A percentile compares a stretch with the other conserved stretches of the same genome.
These are phyloP conservation scores for Cheilosia soror DNA, from an alignment of 2,888 invertebrate genomes.

Conservation along the genomic window DNA sequence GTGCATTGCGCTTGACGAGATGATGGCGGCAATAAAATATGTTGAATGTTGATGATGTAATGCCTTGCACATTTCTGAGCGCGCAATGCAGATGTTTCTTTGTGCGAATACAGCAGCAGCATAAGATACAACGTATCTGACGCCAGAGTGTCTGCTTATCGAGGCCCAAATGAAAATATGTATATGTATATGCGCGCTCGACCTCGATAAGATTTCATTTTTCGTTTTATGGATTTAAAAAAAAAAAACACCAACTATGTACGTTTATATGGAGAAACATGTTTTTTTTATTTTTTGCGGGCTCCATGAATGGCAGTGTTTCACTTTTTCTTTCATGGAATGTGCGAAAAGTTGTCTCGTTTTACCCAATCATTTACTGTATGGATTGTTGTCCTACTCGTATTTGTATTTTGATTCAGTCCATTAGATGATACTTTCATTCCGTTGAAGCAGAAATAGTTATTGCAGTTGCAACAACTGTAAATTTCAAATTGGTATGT, in stretches of 20 bases:
- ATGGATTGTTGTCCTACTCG: background rate
- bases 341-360: constrained; percentile 25
- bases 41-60: constrained; percentile 63
- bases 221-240: constrained; percentile 60
- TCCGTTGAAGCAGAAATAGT: background rate
- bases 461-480: too few species aligned
- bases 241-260: constrained; percentile 5
- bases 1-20: constrained; percentile 51
- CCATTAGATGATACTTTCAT: background rate
- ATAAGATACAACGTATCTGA: constrained; percentile 35
- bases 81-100: constrained; percentile 53
- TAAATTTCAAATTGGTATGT: too few species aligned
- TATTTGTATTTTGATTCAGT: background rate
- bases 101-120: constrained; percentile 24
- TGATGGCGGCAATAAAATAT: constrained; percentile 51
- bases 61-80: constrained; percentile 49
- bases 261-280: constrained; percentile 51
- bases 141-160: constrained; percentile 73
- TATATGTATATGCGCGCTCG: constrained; percentile 65
- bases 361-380: background rate
- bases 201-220: constrained; percentile 71
- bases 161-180: constrained; percentile 33
- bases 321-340: constrained; percentile 74
- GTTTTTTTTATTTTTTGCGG: constrained; percentile 32
- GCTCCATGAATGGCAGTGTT: constrained; percentile 42